phyloP scores from a whole-genome alignment of 2,797 vertebrate genomes.

The Myotis myotis region DNA sequence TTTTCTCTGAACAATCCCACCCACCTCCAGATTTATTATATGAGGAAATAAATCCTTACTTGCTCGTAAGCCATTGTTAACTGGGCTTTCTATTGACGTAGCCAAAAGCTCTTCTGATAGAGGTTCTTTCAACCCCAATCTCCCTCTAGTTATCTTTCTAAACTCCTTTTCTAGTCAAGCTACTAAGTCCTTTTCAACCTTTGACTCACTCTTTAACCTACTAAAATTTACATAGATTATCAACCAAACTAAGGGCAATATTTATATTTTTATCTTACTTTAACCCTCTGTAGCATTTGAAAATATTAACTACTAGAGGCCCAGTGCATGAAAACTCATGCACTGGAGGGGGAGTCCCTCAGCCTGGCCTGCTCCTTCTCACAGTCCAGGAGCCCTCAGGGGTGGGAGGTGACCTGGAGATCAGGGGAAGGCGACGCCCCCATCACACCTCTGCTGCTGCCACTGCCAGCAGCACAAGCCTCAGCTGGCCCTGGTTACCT shows the following conservation, averaged over 20 bases:
- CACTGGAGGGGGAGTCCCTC: too few relatives aligned
- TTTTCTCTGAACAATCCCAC: neutral
- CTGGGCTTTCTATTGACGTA: neutral
- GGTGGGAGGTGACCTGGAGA: too few relatives aligned
- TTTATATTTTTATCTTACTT: conserved; percentile 13
- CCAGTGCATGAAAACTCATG: too few relatives aligned
- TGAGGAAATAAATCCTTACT: neutral
- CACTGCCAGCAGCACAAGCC: too few relatives aligned
- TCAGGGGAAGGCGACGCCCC: too few relatives aligned
- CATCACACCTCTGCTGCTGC: too few relatives aligned
- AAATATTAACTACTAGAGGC: neutral
- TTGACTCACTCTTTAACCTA: neutral
- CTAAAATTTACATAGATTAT: conserved; percentile 8
- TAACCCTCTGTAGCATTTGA: neutral
- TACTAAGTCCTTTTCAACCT: neutral
- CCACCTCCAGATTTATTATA: neutral
- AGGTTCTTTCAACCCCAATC: neutral
- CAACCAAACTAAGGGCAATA: neutral
- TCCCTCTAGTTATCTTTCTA: neutral
- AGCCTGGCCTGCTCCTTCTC: too few relatives aligned
- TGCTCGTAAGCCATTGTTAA: neutral
- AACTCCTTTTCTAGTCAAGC: neutral
- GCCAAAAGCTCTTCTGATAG: neutral
- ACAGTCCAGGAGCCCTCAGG: too few relatives aligned
- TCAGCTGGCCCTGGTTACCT: too few relatives aligned